Evolutionary conservation across 2,888 invertebrate species (phyloP).

Genomic region (Amorpha juglandis): DNA sequence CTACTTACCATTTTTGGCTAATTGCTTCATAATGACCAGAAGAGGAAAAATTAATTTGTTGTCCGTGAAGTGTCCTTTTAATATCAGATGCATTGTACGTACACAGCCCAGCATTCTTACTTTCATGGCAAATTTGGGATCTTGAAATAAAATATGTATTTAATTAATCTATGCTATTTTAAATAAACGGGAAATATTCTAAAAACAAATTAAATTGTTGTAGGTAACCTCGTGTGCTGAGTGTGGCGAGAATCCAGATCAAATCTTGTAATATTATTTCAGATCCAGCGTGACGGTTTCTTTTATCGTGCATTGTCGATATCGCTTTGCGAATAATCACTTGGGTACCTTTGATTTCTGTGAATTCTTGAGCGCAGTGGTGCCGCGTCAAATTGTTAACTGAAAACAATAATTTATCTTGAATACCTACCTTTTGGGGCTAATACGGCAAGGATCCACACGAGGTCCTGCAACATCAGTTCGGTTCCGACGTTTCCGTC

Average conservation of each 20-base stretch:
- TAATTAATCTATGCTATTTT: neutral
- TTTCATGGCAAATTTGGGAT: slow-evolving; percentile 87
- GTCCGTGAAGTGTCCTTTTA: slow-evolving; percentile 85
- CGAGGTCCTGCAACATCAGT: slow-evolving; percentile 82
- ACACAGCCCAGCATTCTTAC: slow-evolving; percentile 85
- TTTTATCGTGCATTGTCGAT: slow-evolving; percentile 73
- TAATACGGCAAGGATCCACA: slow-evolving; percentile 85
- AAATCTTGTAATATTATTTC: slow-evolving; percentile 82
- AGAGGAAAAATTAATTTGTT: slow-evolving; percentile 84
- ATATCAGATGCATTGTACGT: slow-evolving; percentile 85
- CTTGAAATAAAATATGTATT: slow-evolving; percentile 56
- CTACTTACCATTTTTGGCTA: slow-evolving; percentile 85
- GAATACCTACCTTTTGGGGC: slow-evolving; percentile 78
- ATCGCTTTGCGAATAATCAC: slow-evolving; percentile 77
- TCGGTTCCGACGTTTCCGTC: slow-evolving; percentile 80
- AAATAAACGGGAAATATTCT: neutral
- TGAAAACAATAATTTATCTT: slow-evolving; percentile 57
- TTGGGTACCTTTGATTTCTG: slow-evolving; percentile 78
- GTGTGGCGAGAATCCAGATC: slow-evolving; percentile 83
- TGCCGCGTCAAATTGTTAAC: slow-evolving; percentile 74
- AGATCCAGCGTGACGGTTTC: slow-evolving; percentile 68
- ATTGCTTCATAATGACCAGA: slow-evolving; percentile 84
- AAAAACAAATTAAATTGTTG: slow-evolving; percentile 25
- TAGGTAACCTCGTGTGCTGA: slow-evolving; percentile 75
- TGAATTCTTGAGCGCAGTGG: slow-evolving; percentile 78